Conservation (phyloP, 2,113 vertebrate species). For the Bufo gargarizans region DNA sequence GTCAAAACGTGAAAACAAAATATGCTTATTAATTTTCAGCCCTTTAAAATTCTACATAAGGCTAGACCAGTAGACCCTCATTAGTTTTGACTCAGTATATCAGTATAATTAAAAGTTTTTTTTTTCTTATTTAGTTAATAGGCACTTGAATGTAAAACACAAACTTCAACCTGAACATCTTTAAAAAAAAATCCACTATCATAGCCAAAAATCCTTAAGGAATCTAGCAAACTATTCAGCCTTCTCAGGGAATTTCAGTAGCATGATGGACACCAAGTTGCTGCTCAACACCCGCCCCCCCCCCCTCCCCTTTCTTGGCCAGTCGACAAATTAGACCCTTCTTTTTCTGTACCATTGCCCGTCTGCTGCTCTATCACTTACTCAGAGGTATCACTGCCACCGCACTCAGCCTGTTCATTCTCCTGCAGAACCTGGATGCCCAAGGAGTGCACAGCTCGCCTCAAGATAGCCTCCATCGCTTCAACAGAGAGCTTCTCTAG, state of each 20-base stretch:
- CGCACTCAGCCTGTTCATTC: constrained; percentile 64
- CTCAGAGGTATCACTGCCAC: constrained; percentile 74
- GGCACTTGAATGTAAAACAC: too few species aligned
- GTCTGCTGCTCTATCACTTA: constrained; percentile 79
- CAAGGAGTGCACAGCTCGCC: constrained; percentile 80
- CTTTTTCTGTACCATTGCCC: constrained; percentile 69
- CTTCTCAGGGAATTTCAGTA: neutral
- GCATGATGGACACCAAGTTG: neutral
- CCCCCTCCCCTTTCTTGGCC: constrained; percentile 67
- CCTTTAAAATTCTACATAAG: too few species aligned
- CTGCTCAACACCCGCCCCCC: constrained; percentile 54
- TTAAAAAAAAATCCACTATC: too few species aligned
- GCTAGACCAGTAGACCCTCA: too few species aligned
- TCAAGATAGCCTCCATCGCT: constrained; percentile 86
- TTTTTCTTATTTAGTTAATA: too few species aligned
- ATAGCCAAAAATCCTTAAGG: neutral
- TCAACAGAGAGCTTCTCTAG: constrained; percentile 89
- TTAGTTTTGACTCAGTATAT: too few species aligned
- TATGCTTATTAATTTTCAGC: too few species aligned
- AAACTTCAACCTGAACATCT: too few species aligned
- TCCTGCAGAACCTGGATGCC: constrained; percentile 81
- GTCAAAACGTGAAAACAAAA: too few species aligned
- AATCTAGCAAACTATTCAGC: neutral
- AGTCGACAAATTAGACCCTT: constrained; percentile 69
- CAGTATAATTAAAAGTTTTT: too few species aligned